These are phyloP conservation scores for Asbolus verrucosus DNA, from an alignment of 1,140 invertebrate genomes.

Conservation along the genomic window DNA sequence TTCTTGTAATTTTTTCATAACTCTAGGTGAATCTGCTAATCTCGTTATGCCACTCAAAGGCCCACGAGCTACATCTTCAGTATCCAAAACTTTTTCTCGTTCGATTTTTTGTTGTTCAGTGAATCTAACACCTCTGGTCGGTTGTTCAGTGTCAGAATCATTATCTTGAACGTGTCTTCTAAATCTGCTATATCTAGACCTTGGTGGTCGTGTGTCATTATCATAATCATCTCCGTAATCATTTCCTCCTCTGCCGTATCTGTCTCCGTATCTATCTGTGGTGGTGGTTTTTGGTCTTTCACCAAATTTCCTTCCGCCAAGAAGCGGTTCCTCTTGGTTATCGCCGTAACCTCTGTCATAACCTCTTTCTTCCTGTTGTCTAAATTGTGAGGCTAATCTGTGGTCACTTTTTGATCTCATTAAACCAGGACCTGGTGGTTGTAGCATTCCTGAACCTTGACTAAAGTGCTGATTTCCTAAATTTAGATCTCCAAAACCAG, in stretches of 20 bases:
- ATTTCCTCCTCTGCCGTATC: conserved; percentile 67
- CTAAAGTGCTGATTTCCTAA: conserved; percentile 73
- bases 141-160: conserved; percentile 75
- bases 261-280: conserved; percentile 64
- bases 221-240: conserved; percentile 76
- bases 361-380: conserved; percentile 82
- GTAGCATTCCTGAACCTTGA: conserved; percentile 65
- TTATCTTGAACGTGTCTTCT: conserved; percentile 73
- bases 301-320: conserved; percentile 80
- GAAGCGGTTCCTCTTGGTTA: conserved; percentile 70
- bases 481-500: conserved; percentile 88
- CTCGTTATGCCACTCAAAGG: conserved; percentile 91
- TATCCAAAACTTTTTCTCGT: conserved; percentile 86
- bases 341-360: conserved; percentile 63
- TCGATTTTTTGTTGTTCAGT: conserved; percentile 72
- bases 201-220: conserved; percentile 66
- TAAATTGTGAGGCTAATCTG: conserved; percentile 87
- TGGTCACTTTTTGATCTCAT: conserved; percentile 96
- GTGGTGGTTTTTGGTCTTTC: conserved; percentile 72
- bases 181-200: conserved; percentile 76
- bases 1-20: conserved; percentile 89
- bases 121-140: conserved; percentile 70
- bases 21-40: conserved; percentile 88
- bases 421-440: conserved; percentile 75
- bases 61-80: conserved; percentile 88